Evolutionary conservation across 2,888 invertebrate genomes (phyloP).

Genomic region (Phlogophora meticulosa): DNA sequence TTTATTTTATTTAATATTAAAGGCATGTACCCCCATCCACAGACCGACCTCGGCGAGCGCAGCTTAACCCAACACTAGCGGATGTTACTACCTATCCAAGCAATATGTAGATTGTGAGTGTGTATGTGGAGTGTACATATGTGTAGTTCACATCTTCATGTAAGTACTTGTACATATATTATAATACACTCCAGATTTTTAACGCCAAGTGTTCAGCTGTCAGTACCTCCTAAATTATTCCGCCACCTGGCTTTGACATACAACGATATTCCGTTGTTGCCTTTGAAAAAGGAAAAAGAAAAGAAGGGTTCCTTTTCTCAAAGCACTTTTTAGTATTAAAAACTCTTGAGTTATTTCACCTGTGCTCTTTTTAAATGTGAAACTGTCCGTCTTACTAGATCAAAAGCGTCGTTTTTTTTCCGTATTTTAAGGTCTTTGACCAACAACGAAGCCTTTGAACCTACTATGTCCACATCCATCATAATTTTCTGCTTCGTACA

Average conservation of each 20-base stretch:
- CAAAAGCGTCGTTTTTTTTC: background rate
- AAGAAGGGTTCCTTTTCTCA: background rate
- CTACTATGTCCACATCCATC: background rate
- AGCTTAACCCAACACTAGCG: too few species aligned
- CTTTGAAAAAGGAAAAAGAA: background rate
- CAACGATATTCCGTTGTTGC: background rate
- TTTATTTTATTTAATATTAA: too few species aligned
- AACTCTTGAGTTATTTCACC: background rate
- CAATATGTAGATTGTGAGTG: too few species aligned
- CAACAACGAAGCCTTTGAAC: background rate
- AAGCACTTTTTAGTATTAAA: background rate
- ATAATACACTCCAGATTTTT: background rate
- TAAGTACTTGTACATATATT: too few species aligned
- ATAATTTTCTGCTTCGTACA: background rate
- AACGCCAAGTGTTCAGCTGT: background rate
- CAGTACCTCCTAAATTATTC: slow-evolving; percentile 11
- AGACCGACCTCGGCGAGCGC: too few species aligned
- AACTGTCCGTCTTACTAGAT: background rate
- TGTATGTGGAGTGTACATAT: too few species aligned
- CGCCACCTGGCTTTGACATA: background rate
- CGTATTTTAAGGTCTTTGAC: background rate
- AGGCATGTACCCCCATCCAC: too few species aligned
- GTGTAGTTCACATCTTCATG: too few species aligned
- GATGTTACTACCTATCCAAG: too few species aligned
- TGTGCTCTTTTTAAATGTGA: background rate